Base-by-base conservation (phyloP, 2,113 vertebrate genomes). In the Pelmatolapia mariae region DNA sequence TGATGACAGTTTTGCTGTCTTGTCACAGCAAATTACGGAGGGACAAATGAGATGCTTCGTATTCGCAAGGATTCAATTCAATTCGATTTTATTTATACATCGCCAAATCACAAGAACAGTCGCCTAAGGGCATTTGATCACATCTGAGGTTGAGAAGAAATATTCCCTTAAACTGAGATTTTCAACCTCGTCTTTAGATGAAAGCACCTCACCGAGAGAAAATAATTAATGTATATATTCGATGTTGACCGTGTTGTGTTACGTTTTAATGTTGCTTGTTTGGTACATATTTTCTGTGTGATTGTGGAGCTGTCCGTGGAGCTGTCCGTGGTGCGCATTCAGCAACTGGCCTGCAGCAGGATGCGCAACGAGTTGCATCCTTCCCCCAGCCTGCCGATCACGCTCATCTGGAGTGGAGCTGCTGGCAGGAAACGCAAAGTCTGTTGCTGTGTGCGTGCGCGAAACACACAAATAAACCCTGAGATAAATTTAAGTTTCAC, bases 1-100 rank as follows among this genome's bases (percentile, higher is more conserved):
- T 59, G 82, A 85, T 88, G 92, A 88, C 90, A 90, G 86, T 82
- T 92, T 78, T 85, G 86, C 80, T 89, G 68, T 50, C 81, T 52
- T 91, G 94, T 95, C 94, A 91, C 87, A 84, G 86, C 86, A 87
- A 89, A 95, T 94, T 89, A 92, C 13, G 33, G 76, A 76, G 84
- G 50, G 24, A 68, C 79, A 84, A 29, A 81, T 45, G 89, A 89
- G 50, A 85, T 84, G 89, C 76, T 88, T 89, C 83, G 10, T 89
- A 76, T 88, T 93, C 89, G 66, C 15, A 52, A 50, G 53, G 89
- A 92, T 66, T 66, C 61, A n/a, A 36, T 66, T 63, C 59, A 11
- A 19, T 19, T 36, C 18, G 1, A 66, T 12, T 66, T 38, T 66
- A 66, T 66, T 38, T 66, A n/a, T 66, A 66, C 4, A 66, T 18